phyloP scores from a whole-genome alignment of 2,113 vertebrate genomes.

The Ariopsis seemanni region DNA sequence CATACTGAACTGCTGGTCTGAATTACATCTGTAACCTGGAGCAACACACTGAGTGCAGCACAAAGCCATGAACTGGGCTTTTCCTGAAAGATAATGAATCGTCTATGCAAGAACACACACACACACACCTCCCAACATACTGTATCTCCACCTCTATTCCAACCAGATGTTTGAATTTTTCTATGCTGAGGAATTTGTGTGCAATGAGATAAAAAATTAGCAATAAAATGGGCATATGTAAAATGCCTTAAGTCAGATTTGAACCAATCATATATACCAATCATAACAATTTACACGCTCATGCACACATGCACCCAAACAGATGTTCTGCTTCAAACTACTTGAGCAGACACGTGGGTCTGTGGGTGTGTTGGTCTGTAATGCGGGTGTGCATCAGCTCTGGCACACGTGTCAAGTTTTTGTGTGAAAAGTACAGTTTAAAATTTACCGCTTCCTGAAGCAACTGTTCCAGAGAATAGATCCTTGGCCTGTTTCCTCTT shows the following conservation, averaged over 20 bases:
- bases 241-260: slow-evolving; percentile 35
- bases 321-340: slow-evolving; percentile 42
- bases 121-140: slow-evolving; percentile 15
- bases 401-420: neutral
- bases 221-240: slow-evolving; percentile 41
- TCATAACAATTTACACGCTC: slow-evolving; percentile 22
- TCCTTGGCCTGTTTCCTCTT: slow-evolving; percentile 85
- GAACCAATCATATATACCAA: slow-evolving; percentile 28
- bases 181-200: slow-evolving; percentile 36
- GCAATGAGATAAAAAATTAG: slow-evolving; percentile 43
- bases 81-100: slow-evolving; percentile 15
- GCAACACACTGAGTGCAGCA: slow-evolving; percentile 8
- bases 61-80: slow-evolving; percentile 23
- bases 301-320: neutral
- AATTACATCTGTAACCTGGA: slow-evolving; percentile 42
- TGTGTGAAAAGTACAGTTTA: neutral
- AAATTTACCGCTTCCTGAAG: slow-evolving; percentile 89
- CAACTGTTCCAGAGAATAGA: slow-evolving; percentile 93
- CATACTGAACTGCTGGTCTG: slow-evolving; percentile 39
- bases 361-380: slow-evolving; percentile 1
- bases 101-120: slow-evolving; percentile 4
- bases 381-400: neutral
- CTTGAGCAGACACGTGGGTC: slow-evolving; percentile 24
- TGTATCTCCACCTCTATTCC: slow-evolving; percentile 31
- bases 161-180: slow-evolving; percentile 43